Evolutionary conservation across 2,113 vertebrate genomes (phyloP).

Genomic region (Dermatemys mawii): DNA sequence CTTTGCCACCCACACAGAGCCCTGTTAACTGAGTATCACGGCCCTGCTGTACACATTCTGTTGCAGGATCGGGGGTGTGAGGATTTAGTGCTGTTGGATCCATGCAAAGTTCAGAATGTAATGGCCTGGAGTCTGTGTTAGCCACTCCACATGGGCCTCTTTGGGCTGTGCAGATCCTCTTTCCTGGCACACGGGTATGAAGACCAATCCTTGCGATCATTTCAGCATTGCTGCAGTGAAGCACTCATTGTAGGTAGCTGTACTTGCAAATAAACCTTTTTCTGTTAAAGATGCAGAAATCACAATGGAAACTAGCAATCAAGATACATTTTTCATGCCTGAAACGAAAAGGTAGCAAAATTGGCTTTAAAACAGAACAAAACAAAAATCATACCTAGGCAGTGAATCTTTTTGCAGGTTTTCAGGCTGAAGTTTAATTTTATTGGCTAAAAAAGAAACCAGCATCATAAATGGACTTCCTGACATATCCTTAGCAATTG

Average conservation of each 20-base stretch:
- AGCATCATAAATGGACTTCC: conserved; percentile 66
- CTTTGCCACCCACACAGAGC: background rate
- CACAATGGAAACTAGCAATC: background rate
- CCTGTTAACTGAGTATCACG: background rate
- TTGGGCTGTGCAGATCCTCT: background rate
- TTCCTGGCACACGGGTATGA: background rate
- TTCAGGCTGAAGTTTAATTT: conserved; percentile 54
- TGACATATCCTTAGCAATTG: conserved; percentile 47
- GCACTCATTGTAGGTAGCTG: background rate
- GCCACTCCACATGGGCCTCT: background rate
- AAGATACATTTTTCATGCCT: background rate
- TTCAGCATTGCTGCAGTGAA: background rate
- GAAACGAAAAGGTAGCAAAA: conserved; percentile 40
- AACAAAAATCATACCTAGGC: conserved; percentile 28
- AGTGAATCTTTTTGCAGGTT: conserved; percentile 38
- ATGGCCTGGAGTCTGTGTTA: background rate
- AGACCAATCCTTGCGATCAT: background rate
- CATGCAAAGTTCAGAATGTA: background rate
- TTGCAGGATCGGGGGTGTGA: background rate
- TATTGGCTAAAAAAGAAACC: conserved; percentile 49
- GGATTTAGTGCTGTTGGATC: background rate
- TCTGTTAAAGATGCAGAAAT: background rate
- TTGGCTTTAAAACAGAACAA: conserved; percentile 10
- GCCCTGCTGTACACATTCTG: background rate
- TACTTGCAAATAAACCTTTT: background rate